Evolutionary conservation across 2,113 vertebrate genomes (phyloP).

Genomic region (Phalacrocorax brasilianus): DNA sequence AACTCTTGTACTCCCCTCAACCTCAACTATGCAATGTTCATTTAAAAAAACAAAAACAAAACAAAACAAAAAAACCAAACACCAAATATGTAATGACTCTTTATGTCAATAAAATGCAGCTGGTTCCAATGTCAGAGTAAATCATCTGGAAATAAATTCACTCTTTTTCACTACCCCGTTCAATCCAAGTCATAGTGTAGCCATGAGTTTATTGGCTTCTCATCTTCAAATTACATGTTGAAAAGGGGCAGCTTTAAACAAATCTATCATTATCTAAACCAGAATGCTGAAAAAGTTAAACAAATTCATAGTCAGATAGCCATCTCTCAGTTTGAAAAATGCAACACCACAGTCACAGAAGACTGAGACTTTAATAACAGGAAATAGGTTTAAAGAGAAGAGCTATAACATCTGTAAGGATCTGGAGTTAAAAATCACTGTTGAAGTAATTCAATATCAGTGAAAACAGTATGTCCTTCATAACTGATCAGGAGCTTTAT

Average conservation of each 20-base stretch:
- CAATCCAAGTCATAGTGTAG: neutral
- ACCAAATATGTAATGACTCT: neutral
- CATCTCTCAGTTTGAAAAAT: neutral
- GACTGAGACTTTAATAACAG: neutral
- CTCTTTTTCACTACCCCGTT: neutral
- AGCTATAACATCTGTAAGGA: neutral
- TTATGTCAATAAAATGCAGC: neutral
- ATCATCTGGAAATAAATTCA: neutral
- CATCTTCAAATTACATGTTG: neutral
- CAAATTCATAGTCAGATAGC: neutral
- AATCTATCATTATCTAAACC: neutral
- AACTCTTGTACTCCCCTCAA: neutral
- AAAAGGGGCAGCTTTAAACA: neutral
- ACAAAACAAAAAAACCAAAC: too few relatives aligned
- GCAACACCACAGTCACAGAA: neutral
- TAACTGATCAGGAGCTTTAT: neutral
- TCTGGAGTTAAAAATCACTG: neutral
- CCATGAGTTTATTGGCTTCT: neutral
- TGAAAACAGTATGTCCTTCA: neutral
- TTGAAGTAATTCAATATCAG: neutral
- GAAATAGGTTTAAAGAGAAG: neutral
- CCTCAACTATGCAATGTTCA: fast-evolving
- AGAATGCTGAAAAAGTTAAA: neutral
- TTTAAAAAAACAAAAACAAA: too few relatives aligned
- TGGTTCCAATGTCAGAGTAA: neutral